Conservation (phyloP, 2,888 invertebrate species). For the Scaptomyza flava region DNA sequence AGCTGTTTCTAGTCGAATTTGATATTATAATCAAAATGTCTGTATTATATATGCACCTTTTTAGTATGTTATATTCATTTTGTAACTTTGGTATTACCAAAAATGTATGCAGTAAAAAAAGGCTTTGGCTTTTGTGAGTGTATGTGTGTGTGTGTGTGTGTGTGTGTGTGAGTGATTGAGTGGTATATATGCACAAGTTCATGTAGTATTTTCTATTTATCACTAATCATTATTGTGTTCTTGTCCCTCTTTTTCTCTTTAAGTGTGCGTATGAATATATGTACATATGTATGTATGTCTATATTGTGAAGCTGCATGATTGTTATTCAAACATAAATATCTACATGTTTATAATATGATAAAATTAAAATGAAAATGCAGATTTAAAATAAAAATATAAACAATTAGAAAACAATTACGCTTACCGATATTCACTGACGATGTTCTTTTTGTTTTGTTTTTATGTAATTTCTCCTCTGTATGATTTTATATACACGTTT, state of each 20-base stretch:
- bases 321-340: constrained; percentile 12
- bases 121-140: constrained; percentile 21
- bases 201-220: constrained; percentile 10
- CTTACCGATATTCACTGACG: constrained; percentile 61
- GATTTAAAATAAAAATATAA: constrained; percentile 8
- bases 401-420: constrained; percentile 28
- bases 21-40: constrained; percentile 48
- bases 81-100: constrained; percentile 34
- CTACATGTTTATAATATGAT: constrained; percentile 25
- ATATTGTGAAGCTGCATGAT: constrained; percentile 25
- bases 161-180: not conserved
- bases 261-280: not conserved
- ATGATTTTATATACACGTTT: constrained; percentile 73
- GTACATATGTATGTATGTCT: not conserved
- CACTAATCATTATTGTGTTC: constrained; percentile 36
- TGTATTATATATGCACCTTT: constrained; percentile 78
- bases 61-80: constrained; percentile 47
- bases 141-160: constrained; percentile 1
- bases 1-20: constrained; percentile 61
- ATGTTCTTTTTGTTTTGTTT: constrained; percentile 55
- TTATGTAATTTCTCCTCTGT: constrained; percentile 74
- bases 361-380: constrained; percentile 7
- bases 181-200: constrained; percentile 13
- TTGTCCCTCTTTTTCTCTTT: not conserved
- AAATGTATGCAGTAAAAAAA: constrained; percentile 5